Percentiles rank a stretch among this genome's conserved stretches.
phyloP scores from a whole-genome alignment of 2,888 invertebrate species.

The Ormia ochracea region DNA sequence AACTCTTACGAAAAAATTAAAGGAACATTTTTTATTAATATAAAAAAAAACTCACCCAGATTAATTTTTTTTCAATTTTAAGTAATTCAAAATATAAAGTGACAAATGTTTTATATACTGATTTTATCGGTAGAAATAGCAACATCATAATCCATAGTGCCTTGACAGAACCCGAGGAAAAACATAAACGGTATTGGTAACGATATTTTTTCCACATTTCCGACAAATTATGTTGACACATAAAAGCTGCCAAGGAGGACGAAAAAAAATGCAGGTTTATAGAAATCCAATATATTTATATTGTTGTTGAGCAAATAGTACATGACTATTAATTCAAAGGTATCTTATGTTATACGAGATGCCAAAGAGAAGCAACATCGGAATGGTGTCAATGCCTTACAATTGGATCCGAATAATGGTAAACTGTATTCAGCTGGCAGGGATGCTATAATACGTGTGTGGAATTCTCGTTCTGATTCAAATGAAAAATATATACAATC shows the following conservation, averaged over 20 bases:
- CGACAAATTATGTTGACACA: constrained; percentile 76
- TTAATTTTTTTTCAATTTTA: constrained; percentile 8
- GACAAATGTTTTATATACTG: constrained; percentile 43
- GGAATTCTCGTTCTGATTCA: constrained; percentile 82
- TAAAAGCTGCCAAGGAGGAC: constrained; percentile 77
- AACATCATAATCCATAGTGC: constrained; percentile 51
- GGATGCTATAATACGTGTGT: constrained; percentile 97
- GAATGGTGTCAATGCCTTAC: constrained; percentile 96
- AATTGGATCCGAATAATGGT: constrained; percentile 91
- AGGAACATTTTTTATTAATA: too few species aligned
- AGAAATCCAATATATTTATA: neutral
- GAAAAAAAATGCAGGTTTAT: constrained; percentile 79
- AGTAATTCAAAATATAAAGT: constrained; percentile 25
- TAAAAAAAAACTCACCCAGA: too few species aligned
- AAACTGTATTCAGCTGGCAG: constrained; percentile 93
- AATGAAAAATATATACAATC: constrained; percentile 91
- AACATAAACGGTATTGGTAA: constrained; percentile 21
- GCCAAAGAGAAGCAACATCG: constrained; percentile 95
- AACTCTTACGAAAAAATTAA: too few species aligned
- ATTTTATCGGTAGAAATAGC: constrained; percentile 2
- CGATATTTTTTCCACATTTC: neutral
- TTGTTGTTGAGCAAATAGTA: neutral
- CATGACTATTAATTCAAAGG: constrained; percentile 78
- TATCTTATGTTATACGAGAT: constrained; percentile 98
- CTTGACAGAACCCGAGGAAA: constrained; percentile 30